phyloP scores from a whole-genome alignment of 2,113 vertebrate species.

The Nibea albiflora region DNA sequence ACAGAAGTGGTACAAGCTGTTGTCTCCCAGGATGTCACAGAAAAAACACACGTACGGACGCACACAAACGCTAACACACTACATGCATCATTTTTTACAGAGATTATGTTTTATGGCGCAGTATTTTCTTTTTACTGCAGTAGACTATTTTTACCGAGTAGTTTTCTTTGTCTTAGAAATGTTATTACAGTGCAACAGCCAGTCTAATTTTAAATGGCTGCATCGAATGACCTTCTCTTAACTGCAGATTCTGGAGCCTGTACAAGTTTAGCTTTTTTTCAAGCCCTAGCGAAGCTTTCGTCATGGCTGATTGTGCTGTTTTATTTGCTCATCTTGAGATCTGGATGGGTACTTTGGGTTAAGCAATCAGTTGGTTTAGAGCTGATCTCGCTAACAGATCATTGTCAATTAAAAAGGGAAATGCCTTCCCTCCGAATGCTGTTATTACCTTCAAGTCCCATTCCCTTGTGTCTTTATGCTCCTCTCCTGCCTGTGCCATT shows the following conservation, averaged over 20 bases:
- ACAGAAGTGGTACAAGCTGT: constrained; percentile 1
- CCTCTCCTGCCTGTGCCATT: constrained; percentile 18
- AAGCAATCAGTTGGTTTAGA: constrained; percentile 34
- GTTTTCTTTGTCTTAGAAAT: neutral
- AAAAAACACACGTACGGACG: neutral
- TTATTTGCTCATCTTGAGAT: constrained; percentile 49
- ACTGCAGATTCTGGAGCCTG: constrained; percentile 12
- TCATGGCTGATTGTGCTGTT: constrained; percentile 31
- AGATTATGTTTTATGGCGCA: neutral
- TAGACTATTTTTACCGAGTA: neutral
- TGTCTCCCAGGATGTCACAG: neutral
- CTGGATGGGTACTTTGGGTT: constrained; percentile 38
- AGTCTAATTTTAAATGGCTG: constrained; percentile 26
- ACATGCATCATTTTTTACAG: neutral
- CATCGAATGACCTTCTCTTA: constrained; percentile 2
- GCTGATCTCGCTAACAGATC: constrained; percentile 29
- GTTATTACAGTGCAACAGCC: neutral
- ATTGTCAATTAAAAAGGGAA: constrained; percentile 46
- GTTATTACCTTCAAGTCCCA: constrained; percentile 18
- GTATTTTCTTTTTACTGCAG: neutral
- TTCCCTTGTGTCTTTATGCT: constrained; percentile 5
- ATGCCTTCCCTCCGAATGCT: constrained; percentile 18
- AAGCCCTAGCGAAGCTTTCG: constrained; percentile 14
- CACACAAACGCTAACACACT: neutral
- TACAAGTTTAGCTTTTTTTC: neutral